phyloP scores from a whole-genome alignment of 2,888 invertebrate genomes.

The Timema podura region DNA sequence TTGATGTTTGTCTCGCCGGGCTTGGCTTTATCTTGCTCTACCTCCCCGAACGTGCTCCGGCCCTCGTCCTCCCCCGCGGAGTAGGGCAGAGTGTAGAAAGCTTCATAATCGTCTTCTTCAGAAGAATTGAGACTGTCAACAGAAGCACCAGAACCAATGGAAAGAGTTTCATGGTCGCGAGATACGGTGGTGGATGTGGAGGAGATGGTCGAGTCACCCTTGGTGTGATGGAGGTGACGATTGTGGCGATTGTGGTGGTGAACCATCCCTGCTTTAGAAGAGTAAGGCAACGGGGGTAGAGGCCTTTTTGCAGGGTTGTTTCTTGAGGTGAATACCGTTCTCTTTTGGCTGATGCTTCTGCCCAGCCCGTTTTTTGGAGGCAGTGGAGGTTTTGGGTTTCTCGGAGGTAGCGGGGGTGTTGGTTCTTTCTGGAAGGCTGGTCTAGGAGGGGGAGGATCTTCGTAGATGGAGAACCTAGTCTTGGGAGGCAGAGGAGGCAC shows the following conservation, averaged over 20 bases:
- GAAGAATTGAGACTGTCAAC: conserved; percentile 49
- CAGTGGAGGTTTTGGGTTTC: conserved; percentile 35
- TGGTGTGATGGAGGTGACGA: background rate
- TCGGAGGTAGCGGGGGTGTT: conserved; percentile 46
- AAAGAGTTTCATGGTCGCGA: conserved; percentile 27
- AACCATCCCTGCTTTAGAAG: background rate
- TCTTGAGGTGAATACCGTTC: conserved; percentile 11
- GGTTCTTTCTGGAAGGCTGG: conserved; percentile 24
- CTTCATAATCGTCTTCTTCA: conserved; percentile 45
- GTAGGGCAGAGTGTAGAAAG: conserved; percentile 37
- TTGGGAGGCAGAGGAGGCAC: conserved; percentile 40
- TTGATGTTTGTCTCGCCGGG: conserved; percentile 38
- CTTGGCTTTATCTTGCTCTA: background rate
- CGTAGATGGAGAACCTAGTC: conserved; percentile 15
- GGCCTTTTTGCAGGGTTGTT: conserved; percentile 42
- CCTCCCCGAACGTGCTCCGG: background rate
- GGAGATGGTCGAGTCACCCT: conserved; percentile 13
- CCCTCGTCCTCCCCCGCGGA: conserved; percentile 23
- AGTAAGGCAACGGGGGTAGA: conserved; percentile 35
- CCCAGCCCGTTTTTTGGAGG: conserved; percentile 37
- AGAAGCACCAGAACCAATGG: conserved; percentile 50
- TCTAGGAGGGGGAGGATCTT: conserved; percentile 30
- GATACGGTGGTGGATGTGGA: conserved; percentile 28
- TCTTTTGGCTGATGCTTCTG: conserved; percentile 30
- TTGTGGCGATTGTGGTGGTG: background rate